A percentile compares a stretch with the other conserved stretches of the same genome.
Evolutionary conservation across 2,888 invertebrate genomes (phyloP).

Genomic region (Pherbina coryleti): DNA sequence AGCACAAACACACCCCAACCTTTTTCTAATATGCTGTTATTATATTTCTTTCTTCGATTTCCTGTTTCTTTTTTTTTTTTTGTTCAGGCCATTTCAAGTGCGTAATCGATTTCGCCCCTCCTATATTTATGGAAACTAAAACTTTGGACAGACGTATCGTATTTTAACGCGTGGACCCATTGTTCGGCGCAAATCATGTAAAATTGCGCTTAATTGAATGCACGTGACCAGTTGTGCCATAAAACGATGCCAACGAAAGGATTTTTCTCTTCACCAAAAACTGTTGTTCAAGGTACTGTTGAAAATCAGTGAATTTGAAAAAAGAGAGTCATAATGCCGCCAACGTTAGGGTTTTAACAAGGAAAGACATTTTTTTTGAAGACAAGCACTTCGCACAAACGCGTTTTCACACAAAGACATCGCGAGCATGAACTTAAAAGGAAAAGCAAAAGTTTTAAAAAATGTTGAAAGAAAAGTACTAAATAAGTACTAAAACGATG

Average conservation of each 20-base stretch:
- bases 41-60: not conserved
- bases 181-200: conserved; percentile 45
- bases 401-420: too few relatives aligned
- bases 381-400: too few relatives aligned
- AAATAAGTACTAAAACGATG: too few relatives aligned
- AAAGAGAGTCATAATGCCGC: too few relatives aligned
- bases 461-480: too few relatives aligned
- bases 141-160: not conserved
- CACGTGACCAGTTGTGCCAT: conserved; percentile 43
- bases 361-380: too few relatives aligned
- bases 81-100: conserved; percentile 20
- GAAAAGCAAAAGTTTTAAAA: too few relatives aligned
- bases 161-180: conserved; percentile 14
- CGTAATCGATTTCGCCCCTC: conserved; percentile 16
- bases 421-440: too few relatives aligned
- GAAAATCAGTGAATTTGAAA: too few relatives aligned
- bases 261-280: not conserved
- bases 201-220: conserved; percentile 50
- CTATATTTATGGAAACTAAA: not conserved
- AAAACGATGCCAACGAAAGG: not conserved
- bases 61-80: not conserved
- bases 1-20: not conserved
- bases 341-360: too few relatives aligned
- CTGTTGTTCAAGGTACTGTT: too few relatives aligned
- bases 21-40: not conserved